Percentiles rank a stretch among this genome's conserved stretches.
Evolutionary conservation across 2,797 vertebrate species (phyloP).

Genomic region (Onychomys leucogaster): DNA sequence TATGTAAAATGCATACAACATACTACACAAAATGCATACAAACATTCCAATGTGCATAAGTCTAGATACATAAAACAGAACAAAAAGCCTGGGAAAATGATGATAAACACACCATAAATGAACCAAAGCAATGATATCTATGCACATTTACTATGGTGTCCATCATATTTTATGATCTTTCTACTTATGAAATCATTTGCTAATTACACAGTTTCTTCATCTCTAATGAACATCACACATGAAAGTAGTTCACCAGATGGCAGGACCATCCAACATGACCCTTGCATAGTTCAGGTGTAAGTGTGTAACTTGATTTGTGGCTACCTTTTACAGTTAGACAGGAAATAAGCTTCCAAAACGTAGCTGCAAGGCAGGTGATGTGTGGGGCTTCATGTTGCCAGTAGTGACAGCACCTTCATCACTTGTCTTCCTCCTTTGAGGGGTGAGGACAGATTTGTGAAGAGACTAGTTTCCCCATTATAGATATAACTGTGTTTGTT

Average conservation of each 20-base stretch:
- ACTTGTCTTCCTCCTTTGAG: conserved; percentile 87
- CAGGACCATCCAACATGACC: not conserved
- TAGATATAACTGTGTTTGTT: conserved; percentile 85
- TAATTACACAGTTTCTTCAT: not conserved
- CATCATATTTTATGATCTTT: not conserved
- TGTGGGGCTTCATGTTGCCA: conserved; percentile 82
- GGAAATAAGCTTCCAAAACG: not conserved
- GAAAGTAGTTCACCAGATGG: not conserved
- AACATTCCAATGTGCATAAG: no score
- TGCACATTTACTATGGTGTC: not conserved
- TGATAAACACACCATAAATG: not conserved
- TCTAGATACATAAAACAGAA: not conserved
- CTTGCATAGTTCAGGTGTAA: not conserved
- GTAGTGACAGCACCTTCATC: conserved; percentile 87
- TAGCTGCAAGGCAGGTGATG: not conserved
- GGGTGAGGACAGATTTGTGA: conserved; percentile 86
- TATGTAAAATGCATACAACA: not conserved
- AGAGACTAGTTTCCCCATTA: conserved; percentile 85
- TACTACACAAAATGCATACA: not conserved
- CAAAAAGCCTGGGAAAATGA: not conserved
- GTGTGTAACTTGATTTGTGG: not conserved
- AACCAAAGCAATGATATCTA: not conserved
- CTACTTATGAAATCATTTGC: not conserved
- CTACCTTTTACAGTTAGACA: not conserved
- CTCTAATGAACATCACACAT: not conserved